phyloP scores from a whole-genome alignment of 1,140 invertebrate species.

The Tenebrio molitor region DNA sequence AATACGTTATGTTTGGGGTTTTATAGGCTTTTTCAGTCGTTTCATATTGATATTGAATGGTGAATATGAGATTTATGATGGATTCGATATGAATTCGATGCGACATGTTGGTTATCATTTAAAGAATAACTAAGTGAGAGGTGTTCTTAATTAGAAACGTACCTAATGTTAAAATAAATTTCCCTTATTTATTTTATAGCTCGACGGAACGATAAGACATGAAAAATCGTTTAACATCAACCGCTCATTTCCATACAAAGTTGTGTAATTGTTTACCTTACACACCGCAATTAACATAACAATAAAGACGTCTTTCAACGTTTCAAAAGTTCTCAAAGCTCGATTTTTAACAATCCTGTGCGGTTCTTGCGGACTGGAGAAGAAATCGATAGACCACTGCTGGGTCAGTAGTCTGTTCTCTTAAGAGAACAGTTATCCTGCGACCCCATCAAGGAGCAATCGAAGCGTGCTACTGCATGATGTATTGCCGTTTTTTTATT shows the following conservation, averaged over 20 bases:
- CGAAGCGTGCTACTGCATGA: conserved; percentile 51
- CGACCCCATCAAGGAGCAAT: conserved; percentile 42
- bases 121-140: too few relatives aligned
- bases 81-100: background rate
- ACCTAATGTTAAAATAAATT: conserved; percentile 32
- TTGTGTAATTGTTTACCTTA: conserved; percentile 34
- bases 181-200: conserved; percentile 23
- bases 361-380: too few relatives aligned
- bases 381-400: background rate
- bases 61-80: conserved; percentile 54
- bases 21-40: conserved; percentile 56
- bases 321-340: background rate
- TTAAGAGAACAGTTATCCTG: conserved; percentile 37
- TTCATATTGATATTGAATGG: conserved; percentile 58
- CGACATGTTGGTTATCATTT: conserved; percentile 1
- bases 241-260: conserved; percentile 35
- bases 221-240: conserved; percentile 40
- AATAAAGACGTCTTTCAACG: conserved; percentile 13
- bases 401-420: conserved; percentile 11
- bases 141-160: conserved; percentile 20
- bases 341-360: too few relatives aligned
- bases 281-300: conserved; percentile 27
- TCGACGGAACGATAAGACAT: conserved; percentile 40
- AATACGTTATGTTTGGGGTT: conserved; percentile 57
- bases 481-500: conserved; percentile 57